Conservation (phyloP, 2,113 vertebrate species). For the Tyrannus savana region DNA sequence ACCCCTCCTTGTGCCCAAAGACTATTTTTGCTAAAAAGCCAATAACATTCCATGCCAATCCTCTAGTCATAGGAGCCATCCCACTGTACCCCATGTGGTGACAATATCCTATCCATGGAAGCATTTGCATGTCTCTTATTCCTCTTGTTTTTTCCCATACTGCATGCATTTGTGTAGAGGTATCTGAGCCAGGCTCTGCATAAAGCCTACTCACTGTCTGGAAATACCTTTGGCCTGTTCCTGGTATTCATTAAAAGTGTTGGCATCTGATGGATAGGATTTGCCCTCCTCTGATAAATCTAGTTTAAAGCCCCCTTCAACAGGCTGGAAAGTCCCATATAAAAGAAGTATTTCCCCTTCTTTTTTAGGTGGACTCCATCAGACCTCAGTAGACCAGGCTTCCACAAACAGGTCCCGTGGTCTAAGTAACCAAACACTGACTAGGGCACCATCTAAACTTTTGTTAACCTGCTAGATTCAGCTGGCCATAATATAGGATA, state of each 20-base stretch:
- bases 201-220: not conserved
- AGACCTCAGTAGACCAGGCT: not conserved
- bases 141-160: not conserved
- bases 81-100: not conserved
- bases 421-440: not conserved
- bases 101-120: not conserved
- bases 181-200: not conserved
- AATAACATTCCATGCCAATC: no score
- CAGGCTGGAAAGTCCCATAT: not conserved
- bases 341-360: not conserved
- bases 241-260: not conserved
- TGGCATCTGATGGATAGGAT: not conserved
- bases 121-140: not conserved
- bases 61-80: not conserved
- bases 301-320: not conserved
- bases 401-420: not conserved
- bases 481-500: not conserved
- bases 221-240: not conserved
- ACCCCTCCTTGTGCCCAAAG: not conserved
- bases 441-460: not conserved
- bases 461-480: not conserved
- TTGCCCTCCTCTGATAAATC: not conserved
- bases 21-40: not conserved
- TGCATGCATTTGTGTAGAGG: fast-evolving
- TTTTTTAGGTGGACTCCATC: not conserved